A percentile compares a stretch with the other conserved stretches of the same genome.
phyloP scores from a whole-genome alignment of 2,797 vertebrate genomes.

The Eulemur coronatus region DNA sequence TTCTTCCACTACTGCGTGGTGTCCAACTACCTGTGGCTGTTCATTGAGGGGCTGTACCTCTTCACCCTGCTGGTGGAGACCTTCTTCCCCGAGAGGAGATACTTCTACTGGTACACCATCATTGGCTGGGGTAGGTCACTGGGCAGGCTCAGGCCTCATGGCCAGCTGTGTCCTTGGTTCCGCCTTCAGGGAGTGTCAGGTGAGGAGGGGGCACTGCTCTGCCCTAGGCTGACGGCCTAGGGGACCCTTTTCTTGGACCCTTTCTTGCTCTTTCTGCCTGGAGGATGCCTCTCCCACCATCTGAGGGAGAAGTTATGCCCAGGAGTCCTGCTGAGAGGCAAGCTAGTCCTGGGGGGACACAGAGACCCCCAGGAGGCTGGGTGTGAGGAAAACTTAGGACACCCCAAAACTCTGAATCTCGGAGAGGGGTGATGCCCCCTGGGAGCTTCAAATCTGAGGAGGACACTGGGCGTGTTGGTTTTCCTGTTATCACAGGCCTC shows the following conservation, averaged over 20 bases:
- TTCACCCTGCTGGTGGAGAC: slow-evolving; percentile 98
- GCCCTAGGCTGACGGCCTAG: too few species aligned
- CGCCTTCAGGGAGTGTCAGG: rapidly evolving
- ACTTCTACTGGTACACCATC: slow-evolving; percentile 99
- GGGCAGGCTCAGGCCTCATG: background rate
- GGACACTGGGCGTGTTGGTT: background rate
- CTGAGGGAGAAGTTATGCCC: background rate
- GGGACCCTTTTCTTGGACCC: background rate
- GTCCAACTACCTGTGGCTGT: slow-evolving; percentile 99
- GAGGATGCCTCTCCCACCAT: background rate
- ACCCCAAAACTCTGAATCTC: background rate
- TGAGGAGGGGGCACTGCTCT: background rate
- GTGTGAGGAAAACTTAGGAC: background rate
- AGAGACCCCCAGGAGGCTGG: background rate
- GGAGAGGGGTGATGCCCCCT: rapidly evolving
- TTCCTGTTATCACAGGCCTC: background rate
- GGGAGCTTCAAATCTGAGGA: background rate
- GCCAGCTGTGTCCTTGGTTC: background rate
- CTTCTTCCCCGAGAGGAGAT: slow-evolving; percentile 97
- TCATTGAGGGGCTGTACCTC: slow-evolving; percentile 98
- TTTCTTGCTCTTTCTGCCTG: background rate
- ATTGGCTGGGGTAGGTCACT: slow-evolving; percentile 95
- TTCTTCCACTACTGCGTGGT: slow-evolving; percentile 99
- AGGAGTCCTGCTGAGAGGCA: background rate
- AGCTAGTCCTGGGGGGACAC: background rate